Evolutionary conservation across 64 coral and sea anemone genomes (phyloP), one percentile per base, ranked within the genome.

Genomic region (Actinia equina): DNA sequence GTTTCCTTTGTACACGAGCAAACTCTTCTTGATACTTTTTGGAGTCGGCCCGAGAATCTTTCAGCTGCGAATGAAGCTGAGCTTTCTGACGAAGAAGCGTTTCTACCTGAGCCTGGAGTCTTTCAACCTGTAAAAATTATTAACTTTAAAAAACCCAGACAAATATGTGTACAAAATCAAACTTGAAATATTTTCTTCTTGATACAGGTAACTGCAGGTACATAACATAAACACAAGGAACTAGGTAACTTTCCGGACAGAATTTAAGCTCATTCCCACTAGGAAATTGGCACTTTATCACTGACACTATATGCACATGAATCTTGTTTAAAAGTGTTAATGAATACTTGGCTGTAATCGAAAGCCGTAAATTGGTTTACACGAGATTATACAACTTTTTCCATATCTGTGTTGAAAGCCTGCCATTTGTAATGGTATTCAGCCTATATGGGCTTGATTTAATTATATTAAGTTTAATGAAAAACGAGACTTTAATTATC

Each of bases 51-150:
- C 95, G 85, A 10, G 86, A 98, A 67, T 98, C 95, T 87, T 91
- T 98, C 76, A 98, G 74, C 78, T 98, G 95, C 20, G 93, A 88
- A 37, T 94, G 95, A 20, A 98, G 51, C 84, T 94, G 89, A 26
- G 86, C 82, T 85, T 98, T 98, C 82, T 98, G 95, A 56, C 86
- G 93, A 78, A 91, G 87, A 82, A 98, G 95, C 30, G 93, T 98
- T 64, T 98, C 95, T 16, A 98, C 86, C 88, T 98, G 95, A 49
- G 89, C 61, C 56, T 88, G 88, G 43, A 94, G 76, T 86, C 92
- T 88, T 89, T 98, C 95, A 59, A 98, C 95, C 95, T 98, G 89
- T n/a, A 52, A 71, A 23, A 52, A 23, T 80, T 86, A 23, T 44
- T 63, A 54, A 81, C 25, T 92, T 87, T 80, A 44, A 60, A 22